Percentiles rank a stretch among this genome's conserved stretches.
These are phyloP conservation scores for Neolamprologus cancellatus DNA, from an alignment of 2,113 vertebrate genomes.

Conservation along the genomic window DNA sequence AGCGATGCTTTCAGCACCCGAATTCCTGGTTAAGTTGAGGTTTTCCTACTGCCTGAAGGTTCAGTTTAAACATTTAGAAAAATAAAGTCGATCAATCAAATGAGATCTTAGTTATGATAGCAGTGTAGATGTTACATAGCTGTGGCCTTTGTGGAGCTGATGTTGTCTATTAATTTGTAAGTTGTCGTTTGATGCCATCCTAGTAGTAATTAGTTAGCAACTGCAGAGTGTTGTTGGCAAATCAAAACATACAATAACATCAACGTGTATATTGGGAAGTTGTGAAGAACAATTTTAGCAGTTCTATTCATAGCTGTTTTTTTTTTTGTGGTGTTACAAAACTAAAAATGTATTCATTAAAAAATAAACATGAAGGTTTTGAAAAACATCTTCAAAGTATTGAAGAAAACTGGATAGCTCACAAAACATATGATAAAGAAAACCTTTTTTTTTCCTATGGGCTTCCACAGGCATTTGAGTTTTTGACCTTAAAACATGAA, in stretches of 20 bases:
- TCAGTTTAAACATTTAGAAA: neutral
- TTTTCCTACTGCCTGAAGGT: neutral
- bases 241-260: neutral
- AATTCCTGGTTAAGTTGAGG: constrained; percentile 19
- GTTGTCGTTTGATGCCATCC: neutral
- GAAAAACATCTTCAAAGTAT: neutral
- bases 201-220: neutral
- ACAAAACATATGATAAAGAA: neutral
- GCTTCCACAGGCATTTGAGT: neutral
- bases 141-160: neutral
- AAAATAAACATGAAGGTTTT: neutral
- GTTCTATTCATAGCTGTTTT: neutral
- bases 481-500: neutral
- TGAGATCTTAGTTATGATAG: neutral
- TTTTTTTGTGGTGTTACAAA: neutral
- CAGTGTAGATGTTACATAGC: neutral
- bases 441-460: neutral
- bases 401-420: neutral
- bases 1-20: constrained; percentile 34
- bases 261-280: neutral
- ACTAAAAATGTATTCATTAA: neutral
- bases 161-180: neutral
- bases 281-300: neutral
- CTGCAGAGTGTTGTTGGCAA: neutral
- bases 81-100: neutral